These are phyloP conservation scores for Sitophilus oryzae DNA, from an alignment of 1,140 invertebrate species.

Conservation along the genomic window DNA sequence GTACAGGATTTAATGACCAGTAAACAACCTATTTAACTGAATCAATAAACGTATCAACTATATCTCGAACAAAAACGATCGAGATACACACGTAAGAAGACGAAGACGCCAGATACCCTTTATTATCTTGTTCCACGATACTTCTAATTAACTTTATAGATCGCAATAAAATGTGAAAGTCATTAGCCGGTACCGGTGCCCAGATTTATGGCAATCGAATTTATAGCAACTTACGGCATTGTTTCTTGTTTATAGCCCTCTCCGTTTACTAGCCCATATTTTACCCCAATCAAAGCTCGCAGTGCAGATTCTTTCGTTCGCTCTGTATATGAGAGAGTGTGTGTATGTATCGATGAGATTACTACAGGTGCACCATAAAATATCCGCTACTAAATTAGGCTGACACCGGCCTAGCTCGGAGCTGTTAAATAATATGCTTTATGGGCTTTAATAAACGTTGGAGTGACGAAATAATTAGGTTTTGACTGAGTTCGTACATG, in stretches of 20 bases:
- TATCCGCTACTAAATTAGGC: not conserved
- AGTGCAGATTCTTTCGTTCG: not conserved
- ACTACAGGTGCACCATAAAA: not conserved
- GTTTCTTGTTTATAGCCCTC: not conserved
- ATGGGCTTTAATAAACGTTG: not conserved
- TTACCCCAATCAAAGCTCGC: not conserved
- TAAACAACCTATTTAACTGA: no score
- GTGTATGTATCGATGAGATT: no score
- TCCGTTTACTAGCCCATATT: not conserved
- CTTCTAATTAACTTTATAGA: not conserved
- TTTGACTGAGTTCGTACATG: no score
- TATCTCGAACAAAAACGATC: no score
- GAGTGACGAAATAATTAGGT: not conserved
- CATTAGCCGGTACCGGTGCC: not conserved
- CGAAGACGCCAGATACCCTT: not conserved
- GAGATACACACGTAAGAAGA: no score
- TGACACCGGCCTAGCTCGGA: not conserved
- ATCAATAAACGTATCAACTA: no score
- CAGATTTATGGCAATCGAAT: not conserved
- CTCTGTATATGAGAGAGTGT: no score
- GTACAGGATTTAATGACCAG: no score
- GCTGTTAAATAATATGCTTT: not conserved
- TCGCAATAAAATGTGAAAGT: not conserved
- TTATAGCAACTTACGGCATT: not conserved
- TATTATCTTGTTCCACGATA: not conserved